phyloP scores from a whole-genome alignment of 2,113 vertebrate species.

The Ascaphus truei region DNA sequence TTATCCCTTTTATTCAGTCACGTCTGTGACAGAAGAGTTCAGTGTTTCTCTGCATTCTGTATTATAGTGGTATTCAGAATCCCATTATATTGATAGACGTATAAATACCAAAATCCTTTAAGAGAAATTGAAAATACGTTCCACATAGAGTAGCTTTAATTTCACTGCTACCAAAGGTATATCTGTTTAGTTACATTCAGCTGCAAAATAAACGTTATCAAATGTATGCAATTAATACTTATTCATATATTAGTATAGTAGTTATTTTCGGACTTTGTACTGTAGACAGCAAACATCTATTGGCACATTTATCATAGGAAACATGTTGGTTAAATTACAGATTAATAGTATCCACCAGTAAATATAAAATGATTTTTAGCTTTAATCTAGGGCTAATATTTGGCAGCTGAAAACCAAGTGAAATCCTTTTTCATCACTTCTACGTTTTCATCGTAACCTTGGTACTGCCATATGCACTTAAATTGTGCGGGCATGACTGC shows the following conservation, averaged over 20 bases:
- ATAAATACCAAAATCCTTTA: too few species aligned
- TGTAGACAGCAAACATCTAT: slow-evolving; percentile 17
- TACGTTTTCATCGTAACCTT: rapidly evolving
- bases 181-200: too few species aligned
- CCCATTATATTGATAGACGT: too few species aligned
- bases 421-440: background rate
- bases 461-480: background rate
- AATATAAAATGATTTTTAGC: background rate
- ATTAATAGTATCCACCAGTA: slow-evolving; percentile 37
- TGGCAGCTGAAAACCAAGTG: background rate
- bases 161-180: too few species aligned
- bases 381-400: background rate
- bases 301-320: slow-evolving; percentile 26
- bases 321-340: slow-evolving; percentile 36
- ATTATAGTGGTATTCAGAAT: too few species aligned
- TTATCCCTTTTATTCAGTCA: too few species aligned
- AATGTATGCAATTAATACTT: too few species aligned
- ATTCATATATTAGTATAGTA: background rate
- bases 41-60: too few species aligned
- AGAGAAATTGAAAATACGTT: too few species aligned
- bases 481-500: background rate
- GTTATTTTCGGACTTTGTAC: slow-evolving; percentile 31
- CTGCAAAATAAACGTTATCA: too few species aligned
- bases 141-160: too few species aligned
- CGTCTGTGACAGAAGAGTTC: too few species aligned